These are phyloP conservation scores for Acromyrmex heyeri DNA, from an alignment of 1,140 invertebrate species.

Conservation along the genomic window DNA sequence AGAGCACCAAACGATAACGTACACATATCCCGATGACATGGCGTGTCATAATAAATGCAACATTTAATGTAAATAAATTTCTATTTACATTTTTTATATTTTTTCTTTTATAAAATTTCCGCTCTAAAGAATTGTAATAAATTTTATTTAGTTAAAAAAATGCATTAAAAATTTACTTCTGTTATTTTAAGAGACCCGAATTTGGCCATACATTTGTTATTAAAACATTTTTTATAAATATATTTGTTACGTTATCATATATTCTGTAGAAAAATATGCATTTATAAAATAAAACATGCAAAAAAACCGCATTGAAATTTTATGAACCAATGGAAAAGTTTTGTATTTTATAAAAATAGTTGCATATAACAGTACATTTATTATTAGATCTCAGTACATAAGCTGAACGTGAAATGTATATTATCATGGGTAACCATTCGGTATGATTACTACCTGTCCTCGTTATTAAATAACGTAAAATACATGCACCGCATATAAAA, in stretches of 20 bases:
- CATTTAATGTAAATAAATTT: neutral
- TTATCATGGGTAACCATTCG: conserved; percentile 34
- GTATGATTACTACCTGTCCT: conserved; percentile 45
- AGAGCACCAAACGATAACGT: conserved; percentile 28
- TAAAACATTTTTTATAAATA: conserved; percentile 34
- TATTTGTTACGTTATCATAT: neutral
- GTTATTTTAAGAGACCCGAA: neutral
- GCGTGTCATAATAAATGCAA: conserved; percentile 18
- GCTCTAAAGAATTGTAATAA: neutral
- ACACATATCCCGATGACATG: conserved; percentile 7
- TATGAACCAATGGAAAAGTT: conserved; percentile 25
- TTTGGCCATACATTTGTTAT: neutral
- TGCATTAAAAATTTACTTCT: neutral
- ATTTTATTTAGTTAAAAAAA: neutral
- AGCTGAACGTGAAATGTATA: conserved; percentile 52
- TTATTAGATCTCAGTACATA: conserved; percentile 30
- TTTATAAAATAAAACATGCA: conserved; percentile 26
- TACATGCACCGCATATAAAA: conserved; percentile 28
- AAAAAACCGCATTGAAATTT: conserved; percentile 24
- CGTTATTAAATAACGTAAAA: conserved; percentile 55
- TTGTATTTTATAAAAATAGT: conserved; percentile 26
- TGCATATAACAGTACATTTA: conserved; percentile 16
- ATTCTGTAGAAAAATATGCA: neutral
- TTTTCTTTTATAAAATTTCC: neutral
- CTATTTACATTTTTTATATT: neutral